Conservation (phyloP, 2,113 vertebrate species). For the Glaucidium brasilianum region DNA sequence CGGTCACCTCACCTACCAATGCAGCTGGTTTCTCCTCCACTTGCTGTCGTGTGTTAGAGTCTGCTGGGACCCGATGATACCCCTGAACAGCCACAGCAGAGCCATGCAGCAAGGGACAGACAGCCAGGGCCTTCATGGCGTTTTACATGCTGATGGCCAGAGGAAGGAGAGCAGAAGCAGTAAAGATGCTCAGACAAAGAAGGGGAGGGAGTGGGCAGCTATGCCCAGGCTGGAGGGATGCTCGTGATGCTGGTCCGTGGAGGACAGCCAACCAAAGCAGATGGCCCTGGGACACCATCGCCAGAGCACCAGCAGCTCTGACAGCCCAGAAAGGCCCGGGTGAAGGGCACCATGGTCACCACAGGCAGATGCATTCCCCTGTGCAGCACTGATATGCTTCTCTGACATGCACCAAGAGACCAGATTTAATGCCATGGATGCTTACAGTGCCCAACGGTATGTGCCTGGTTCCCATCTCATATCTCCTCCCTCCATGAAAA, state of each 20-base stretch:
- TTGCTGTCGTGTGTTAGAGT: fast-evolving
- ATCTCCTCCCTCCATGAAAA: not conserved
- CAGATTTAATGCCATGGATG: not conserved
- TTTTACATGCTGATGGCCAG: not conserved
- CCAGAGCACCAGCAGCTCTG: not conserved
- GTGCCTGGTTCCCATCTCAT: not conserved
- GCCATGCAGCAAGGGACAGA: fast-evolving
- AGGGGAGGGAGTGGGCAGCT: not conserved
- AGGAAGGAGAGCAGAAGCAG: not conserved
- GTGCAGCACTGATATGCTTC: fast-evolving
- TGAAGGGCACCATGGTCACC: not conserved
- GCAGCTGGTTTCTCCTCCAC: not conserved
- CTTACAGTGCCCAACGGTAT: not conserved
- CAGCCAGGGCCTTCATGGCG: not conserved
- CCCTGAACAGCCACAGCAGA: not conserved
- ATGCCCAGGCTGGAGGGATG: not conserved
- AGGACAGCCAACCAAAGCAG: not conserved
- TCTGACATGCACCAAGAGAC: not conserved
- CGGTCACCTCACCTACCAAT: fast-evolving
- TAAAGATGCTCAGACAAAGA: fast-evolving
- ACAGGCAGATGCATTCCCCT: not conserved
- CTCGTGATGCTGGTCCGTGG: fast-evolving
- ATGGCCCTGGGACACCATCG: not conserved
- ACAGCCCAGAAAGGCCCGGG: not conserved
- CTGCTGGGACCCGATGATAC: fast-evolving